Evolutionary conservation across 2,888 invertebrate species (phyloP).

Genomic region (Parthenolecanium corni): DNA sequence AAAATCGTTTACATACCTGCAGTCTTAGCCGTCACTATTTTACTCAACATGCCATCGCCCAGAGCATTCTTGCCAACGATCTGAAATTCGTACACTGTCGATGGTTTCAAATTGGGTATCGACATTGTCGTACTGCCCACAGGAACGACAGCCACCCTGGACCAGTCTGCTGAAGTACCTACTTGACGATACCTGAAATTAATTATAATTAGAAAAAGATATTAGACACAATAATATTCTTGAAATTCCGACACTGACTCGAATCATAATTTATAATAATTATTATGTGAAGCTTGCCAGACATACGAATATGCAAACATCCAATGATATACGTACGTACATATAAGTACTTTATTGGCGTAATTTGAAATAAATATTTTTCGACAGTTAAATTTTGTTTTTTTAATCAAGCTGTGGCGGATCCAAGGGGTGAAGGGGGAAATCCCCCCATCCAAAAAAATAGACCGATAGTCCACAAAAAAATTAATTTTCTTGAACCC

Average conservation of each 20-base stretch:
- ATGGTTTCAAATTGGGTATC: conserved; percentile 78
- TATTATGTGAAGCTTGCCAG: neutral
- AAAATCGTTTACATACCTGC: conserved; percentile 73
- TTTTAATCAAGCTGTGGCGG: neutral
- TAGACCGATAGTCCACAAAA: too few species aligned
- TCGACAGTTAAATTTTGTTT: neutral
- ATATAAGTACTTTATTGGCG: too few species aligned
- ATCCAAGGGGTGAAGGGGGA: neutral
- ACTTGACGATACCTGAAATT: conserved; percentile 61
- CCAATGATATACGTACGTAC: too few species aligned
- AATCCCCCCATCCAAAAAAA: too few species aligned
- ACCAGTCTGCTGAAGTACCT: conserved; percentile 72
- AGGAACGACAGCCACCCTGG: conserved; percentile 83
- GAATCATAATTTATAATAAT: too few species aligned
- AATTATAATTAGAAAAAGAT: neutral
- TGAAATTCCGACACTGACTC: neutral
- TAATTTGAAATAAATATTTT: neutral
- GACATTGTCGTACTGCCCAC: conserved; percentile 81
- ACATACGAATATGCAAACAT: too few species aligned
- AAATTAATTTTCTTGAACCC: too few species aligned
- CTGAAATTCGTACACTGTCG: conserved; percentile 90
- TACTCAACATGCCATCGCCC: conserved; percentile 92
- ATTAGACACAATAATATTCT: too few species aligned
- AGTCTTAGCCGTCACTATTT: conserved; percentile 77
- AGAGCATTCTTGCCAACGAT: conserved; percentile 88